Evolutionary conservation across 2,888 invertebrate species (phyloP), one percentile per base, ranked within the genome.

Genomic region (Crematogaster levior): DNA sequence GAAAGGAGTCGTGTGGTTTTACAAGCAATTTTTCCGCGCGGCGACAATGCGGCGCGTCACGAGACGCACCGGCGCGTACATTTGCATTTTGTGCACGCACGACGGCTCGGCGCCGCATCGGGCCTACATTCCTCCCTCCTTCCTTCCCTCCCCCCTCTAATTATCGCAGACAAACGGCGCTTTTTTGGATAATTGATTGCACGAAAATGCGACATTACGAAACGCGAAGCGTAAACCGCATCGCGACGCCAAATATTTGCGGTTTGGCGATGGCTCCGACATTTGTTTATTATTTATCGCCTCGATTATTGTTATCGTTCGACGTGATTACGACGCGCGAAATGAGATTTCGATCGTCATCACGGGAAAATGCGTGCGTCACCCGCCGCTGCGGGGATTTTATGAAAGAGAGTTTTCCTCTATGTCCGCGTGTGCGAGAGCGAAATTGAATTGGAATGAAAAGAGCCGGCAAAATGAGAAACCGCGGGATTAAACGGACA

Each of bases 41-140:
- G 86, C 87, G 88, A 89, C 90, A 89, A 89, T 87, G 86, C 82
- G 89, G 83, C 89, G 88, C 86, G 87, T 86, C 84, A 86, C 88
- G 86, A 77, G 65, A 82, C 7, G 73, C 43, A 24, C 12, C 82
- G 80, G 51, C 80, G 74, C 81, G 80, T 40, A 37, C 43, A 83
- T 83, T 81, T 58, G 63, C 83, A 65, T 63, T 72, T 70, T 30
- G 46, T 18, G 61, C 68, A 80, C 80, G 53, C 43, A 43, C 79
- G 27, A 21, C 43, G n/a, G n/a, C 27, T 15, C 77, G 51, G 27
- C 27, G 51, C 53, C 53, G n/a, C 77, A 27, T 68, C 40, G 21
- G 15, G 15, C 12, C 46, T 24, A 34, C 63, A 21, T 27, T 6
- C 12, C 37, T n/a, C 70, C 15, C 30, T 27, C 27, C 10, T 27